A percentile compares a stretch with the other conserved stretches of the same genome.
Evolutionary conservation across 2,113 vertebrate species (phyloP).

Genomic region (Lamprotornis superbus): DNA sequence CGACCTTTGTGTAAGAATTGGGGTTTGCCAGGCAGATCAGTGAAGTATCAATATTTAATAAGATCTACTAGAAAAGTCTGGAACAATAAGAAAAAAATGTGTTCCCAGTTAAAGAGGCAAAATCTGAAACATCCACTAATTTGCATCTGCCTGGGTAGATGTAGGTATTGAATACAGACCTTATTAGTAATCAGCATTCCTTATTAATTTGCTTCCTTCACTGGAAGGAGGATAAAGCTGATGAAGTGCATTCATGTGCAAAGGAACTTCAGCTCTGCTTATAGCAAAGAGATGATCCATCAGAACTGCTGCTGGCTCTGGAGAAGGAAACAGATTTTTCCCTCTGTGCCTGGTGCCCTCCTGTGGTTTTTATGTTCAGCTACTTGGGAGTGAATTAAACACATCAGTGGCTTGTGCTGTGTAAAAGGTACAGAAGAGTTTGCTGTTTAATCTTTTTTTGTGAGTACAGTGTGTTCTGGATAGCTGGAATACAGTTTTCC

Average conservation of each 20-base stretch:
- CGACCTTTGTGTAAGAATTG: not conserved
- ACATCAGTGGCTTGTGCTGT: not conserved
- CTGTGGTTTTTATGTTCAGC: conserved; percentile 57
- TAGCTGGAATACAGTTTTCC: not conserved
- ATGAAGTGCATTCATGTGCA: not conserved
- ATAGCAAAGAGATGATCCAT: not conserved
- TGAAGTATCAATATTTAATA: not conserved
- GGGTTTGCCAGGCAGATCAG: not conserved
- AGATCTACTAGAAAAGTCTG: not conserved
- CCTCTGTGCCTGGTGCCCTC: conserved; percentile 66
- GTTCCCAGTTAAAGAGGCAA: not conserved
- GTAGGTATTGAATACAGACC: not conserved
- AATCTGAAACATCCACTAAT: not conserved
- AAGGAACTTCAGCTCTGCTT: not conserved
- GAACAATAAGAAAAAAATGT: not conserved
- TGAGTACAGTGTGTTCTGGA: not conserved
- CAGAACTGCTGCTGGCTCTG: not conserved
- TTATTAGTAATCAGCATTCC: not conserved
- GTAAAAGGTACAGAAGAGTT: not conserved
- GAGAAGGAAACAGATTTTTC: conserved; percentile 21
- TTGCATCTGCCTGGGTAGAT: not conserved
- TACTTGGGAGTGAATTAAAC: conserved; percentile 7
- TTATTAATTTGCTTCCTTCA: not conserved
- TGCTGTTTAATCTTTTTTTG: not conserved
- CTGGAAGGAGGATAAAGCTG: not conserved